phyloP scores from a whole-genome alignment of 2,888 invertebrate genomes.

The Dendrolimus pini region DNA sequence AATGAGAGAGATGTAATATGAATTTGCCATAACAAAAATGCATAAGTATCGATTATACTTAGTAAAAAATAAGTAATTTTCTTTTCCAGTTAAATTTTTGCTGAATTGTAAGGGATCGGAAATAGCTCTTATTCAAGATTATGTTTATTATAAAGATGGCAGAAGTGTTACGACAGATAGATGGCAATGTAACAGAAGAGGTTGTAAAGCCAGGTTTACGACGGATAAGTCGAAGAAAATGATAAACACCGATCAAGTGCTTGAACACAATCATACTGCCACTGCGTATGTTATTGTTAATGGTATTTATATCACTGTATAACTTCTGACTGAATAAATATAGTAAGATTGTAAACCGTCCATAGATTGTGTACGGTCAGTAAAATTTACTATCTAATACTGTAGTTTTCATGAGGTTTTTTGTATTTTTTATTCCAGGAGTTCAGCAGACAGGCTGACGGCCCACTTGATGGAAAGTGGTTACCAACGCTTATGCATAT shows the following conservation, averaged over 20 bases:
- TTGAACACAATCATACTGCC: slow-evolving; percentile 7
- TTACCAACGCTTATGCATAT: too few species aligned
- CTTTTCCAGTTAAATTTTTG: slow-evolving; percentile 2
- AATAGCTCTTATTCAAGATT: slow-evolving; percentile 1
- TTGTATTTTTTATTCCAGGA: too few species aligned
- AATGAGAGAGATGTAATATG: too few species aligned
- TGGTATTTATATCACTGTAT: slow-evolving; percentile 3
- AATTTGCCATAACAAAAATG: too few species aligned
- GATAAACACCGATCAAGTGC: slow-evolving; percentile 1
- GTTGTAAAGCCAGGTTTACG: slow-evolving; percentile 1
- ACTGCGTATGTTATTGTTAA: slow-evolving; percentile 2
- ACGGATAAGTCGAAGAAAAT: slow-evolving; percentile 1
- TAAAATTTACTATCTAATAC: too few species aligned
- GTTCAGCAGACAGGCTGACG: too few species aligned
- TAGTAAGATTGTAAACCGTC: too few species aligned
- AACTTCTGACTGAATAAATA: too few species aligned
- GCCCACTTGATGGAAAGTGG: too few species aligned
- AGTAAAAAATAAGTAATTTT: not conserved
- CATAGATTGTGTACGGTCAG: too few species aligned
- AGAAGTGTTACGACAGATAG: not conserved
- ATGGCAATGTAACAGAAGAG: slow-evolving; percentile 2
- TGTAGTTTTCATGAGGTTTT: too few species aligned
- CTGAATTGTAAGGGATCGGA: not conserved
- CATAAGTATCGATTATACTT: too few species aligned
- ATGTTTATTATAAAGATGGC: not conserved